phyloP scores from a whole-genome alignment of 2,888 invertebrate species.

The Prenolepis imparis region DNA sequence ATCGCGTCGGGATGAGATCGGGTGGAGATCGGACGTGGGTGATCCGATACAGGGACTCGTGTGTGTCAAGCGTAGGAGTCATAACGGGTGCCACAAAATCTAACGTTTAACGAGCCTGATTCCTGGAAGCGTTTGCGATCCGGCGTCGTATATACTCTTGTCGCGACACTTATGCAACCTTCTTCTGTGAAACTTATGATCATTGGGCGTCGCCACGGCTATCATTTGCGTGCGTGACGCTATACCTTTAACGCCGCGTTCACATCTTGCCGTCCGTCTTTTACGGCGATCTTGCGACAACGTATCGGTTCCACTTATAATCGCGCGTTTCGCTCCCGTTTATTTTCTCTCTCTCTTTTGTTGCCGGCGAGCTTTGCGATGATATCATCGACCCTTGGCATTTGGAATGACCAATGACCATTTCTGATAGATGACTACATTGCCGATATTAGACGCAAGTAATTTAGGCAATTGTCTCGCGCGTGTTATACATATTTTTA shows the following conservation, averaged over 20 bases:
- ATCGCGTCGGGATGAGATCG: constrained; percentile 47
- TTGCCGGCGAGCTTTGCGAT: not conserved
- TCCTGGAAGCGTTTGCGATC: constrained; percentile 39
- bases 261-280: constrained; percentile 26
- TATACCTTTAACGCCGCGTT: constrained; percentile 24
- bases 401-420: constrained; percentile 30
- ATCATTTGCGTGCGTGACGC: constrained; percentile 31
- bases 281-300: constrained; percentile 21
- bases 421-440: constrained; percentile 5
- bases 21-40: constrained; percentile 44
- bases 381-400: constrained; percentile 32
- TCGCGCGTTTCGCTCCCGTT: not conserved
- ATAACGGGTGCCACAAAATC: constrained; percentile 47
- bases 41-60: constrained; percentile 23
- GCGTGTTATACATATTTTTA: not conserved
- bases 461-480: not conserved
- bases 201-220: constrained; percentile 23
- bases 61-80: constrained; percentile 37
- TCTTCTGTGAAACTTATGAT: constrained; percentile 39
- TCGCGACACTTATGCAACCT: constrained; percentile 28
- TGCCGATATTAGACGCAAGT: not conserved
- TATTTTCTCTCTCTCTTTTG: not conserved
- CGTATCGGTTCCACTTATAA: constrained; percentile 25
- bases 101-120: constrained; percentile 47
- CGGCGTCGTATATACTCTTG: not conserved